Conservation (phyloP, 2,797 vertebrate genomes). For the Notolabrus celidotus region DNA sequence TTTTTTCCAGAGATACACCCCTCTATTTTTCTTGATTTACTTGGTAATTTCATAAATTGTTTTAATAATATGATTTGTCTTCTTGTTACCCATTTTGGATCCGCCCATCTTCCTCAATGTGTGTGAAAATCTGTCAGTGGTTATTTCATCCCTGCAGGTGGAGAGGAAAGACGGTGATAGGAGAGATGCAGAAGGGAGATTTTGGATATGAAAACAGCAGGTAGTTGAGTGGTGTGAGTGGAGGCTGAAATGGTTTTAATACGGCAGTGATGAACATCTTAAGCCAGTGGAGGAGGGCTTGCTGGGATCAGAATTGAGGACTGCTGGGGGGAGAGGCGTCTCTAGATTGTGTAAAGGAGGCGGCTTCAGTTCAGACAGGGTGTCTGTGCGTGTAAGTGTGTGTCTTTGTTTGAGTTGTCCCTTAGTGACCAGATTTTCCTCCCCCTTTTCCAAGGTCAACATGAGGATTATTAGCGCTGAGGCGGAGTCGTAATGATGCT, state of each 20-base stretch:
- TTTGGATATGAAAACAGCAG: slow-evolving; percentile 15
- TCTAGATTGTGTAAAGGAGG: slow-evolving; percentile 37
- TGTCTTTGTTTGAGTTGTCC: slow-evolving; percentile 47
- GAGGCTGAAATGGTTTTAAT: slow-evolving; percentile 2
- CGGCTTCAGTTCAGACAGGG: not conserved
- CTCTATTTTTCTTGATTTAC: not conserved
- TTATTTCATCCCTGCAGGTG: slow-evolving; percentile 11
- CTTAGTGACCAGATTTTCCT: slow-evolving; percentile 25
- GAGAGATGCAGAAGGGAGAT: slow-evolving; percentile 4
- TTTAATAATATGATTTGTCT: too few species aligned
- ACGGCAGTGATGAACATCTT: slow-evolving; percentile 7
- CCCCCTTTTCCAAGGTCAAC: slow-evolving; percentile 76
- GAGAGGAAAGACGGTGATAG: not conserved
- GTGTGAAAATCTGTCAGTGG: not conserved
- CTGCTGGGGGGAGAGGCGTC: not conserved
- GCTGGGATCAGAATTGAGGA: slow-evolving; percentile 4
- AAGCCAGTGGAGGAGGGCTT: not conserved
- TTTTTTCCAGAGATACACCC: not conserved
- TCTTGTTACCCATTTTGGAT: not conserved
- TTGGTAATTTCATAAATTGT: slow-evolving; percentile 2
- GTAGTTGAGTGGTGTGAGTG: slow-evolving; percentile 12
- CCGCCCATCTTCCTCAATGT: not conserved
- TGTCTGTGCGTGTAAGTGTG: slow-evolving; percentile 26
- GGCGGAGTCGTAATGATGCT: slow-evolving; percentile 63
- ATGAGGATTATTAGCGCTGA: slow-evolving; percentile 60